Base-by-base conservation (phyloP, 2,888 invertebrate species). In the Torymus texanus region DNA sequence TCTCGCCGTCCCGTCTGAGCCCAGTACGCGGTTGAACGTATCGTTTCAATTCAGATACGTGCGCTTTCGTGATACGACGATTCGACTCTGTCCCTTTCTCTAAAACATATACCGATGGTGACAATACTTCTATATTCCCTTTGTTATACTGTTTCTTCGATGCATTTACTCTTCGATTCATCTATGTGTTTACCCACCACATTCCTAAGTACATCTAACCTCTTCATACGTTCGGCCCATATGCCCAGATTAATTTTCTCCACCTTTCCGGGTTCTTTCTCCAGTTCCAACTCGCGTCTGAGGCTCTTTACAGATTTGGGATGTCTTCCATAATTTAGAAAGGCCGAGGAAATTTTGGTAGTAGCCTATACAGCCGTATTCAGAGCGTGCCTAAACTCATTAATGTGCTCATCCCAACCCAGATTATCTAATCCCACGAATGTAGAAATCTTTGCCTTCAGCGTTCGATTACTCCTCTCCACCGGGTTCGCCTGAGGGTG, bases 381-480 rank as follows among this genome's bases (percentile, higher is more conserved):
- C 0, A 74, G 18, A 0, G 62, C 63, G 3, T 68, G 74, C 0
- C 74, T 14, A 41, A 78, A 56, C 13, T 74, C 67, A 1, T 50
- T 56, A 0, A 78, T 0, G 14, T 78, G 68, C 0, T 8, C 2
- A 55, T 68, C 78, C 74, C 74, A 74, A 1, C 61, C 41, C 8
- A n/a, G 61, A 14, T 74, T 62, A 21, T 74, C 74, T 21, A 2
- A 21, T 1, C 14, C 16, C 2, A 78, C 55, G 12, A 68, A 78
- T 2, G 55, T 41, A 1, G 74, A 61, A 14, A 78, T 73, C 74
- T 16, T 78, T 14, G 73, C 62, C 50, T 68, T 67, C 10, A 73
- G 13, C 0, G 53, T 55, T 1, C 68, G 10, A 55, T 75, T 68
- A 5, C 10, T 18, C 2, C 62, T 4, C 3, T 68, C 61, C 0